These are phyloP conservation scores for Clinocottus analis DNA, from an alignment of 2,113 vertebrate genomes.

Conservation along the genomic window DNA sequence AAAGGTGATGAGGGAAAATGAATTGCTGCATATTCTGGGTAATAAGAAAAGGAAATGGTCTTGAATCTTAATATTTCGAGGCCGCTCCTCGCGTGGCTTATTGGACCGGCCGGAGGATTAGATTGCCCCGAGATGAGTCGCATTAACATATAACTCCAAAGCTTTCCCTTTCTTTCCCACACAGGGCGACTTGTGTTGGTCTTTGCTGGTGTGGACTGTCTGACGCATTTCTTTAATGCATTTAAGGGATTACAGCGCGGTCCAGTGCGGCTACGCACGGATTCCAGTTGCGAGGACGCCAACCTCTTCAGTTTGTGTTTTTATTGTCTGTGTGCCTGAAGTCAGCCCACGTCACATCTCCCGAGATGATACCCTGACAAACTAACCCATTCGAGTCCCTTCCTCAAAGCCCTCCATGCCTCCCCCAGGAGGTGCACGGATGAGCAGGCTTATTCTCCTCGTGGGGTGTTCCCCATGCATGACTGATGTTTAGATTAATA, in stretches of 20 bases:
- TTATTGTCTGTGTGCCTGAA: conserved; percentile 61
- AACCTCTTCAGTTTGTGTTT: conserved; percentile 57
- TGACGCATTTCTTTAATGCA: conserved; percentile 26
- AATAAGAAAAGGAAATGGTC: conserved; percentile 56
- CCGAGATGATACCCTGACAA: conserved; percentile 63
- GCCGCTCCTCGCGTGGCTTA: conserved; percentile 37
- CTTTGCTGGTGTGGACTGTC: conserved; percentile 44
- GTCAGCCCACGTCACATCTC: conserved; percentile 61
- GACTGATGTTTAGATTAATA: conserved; percentile 81
- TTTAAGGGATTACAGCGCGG: conserved; percentile 50
- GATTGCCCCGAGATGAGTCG: conserved; percentile 49
- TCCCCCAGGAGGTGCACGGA: conserved; percentile 74
- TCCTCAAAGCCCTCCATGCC: conserved; percentile 30
- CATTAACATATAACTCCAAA: conserved; percentile 52
- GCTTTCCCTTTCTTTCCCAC: conserved; percentile 19
- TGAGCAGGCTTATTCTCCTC: conserved; percentile 79
- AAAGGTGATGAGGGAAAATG: conserved; percentile 43
- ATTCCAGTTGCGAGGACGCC: conserved; percentile 52
- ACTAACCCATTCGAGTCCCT: conserved; percentile 51
- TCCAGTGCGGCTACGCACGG: conserved; percentile 42
- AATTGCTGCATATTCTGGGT: conserved; percentile 45
- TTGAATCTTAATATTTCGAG: conserved; percentile 46
- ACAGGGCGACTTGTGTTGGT: conserved; percentile 19
- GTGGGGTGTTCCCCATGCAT: conserved; percentile 80
- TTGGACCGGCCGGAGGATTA: conserved; percentile 52